Percentiles rank a stretch among this genome's conserved stretches.
Conservation (phyloP, 2,113 vertebrate species). For the Megalops atlanticus region DNA sequence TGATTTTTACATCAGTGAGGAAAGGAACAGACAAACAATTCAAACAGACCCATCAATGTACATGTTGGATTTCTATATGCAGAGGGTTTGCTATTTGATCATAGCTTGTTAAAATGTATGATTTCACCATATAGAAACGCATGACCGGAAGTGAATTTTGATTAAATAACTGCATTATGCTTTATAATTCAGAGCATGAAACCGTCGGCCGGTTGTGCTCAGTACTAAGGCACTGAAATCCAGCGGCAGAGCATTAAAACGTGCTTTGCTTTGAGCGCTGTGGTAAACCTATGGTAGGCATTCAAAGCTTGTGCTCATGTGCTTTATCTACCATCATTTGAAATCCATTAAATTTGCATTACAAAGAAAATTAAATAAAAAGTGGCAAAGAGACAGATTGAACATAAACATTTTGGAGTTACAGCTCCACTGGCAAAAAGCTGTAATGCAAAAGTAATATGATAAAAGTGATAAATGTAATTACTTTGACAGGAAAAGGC, state of each 20-base stretch:
- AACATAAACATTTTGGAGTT: not conserved
- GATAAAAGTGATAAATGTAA: not conserved
- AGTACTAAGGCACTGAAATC: not conserved
- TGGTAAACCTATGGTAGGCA: not conserved
- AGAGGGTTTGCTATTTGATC: too few relatives aligned
- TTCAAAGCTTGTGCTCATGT: not conserved
- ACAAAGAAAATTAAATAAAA: not conserved
- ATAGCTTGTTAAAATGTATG: not conserved
- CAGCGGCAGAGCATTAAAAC: not conserved
- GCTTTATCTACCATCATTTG: not conserved
- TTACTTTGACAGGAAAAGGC: not conserved
- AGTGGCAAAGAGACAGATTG: not conserved
- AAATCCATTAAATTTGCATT: not conserved
- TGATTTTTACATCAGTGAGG: too few relatives aligned
- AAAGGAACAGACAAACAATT: too few relatives aligned
- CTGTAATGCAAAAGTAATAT: not conserved
- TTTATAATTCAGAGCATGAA: too few relatives aligned
- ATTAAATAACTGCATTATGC: too few relatives aligned
- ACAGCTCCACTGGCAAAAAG: not conserved
- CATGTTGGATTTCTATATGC: not conserved
- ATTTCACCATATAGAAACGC: not conserved
- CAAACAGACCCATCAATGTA: too few relatives aligned
- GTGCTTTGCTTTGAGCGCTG: not conserved
- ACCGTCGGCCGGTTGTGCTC: not conserved
- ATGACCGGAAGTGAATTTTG: not conserved